Conservation (phyloP, 2,888 invertebrate species). For the Schrankia costaestrigalis region DNA sequence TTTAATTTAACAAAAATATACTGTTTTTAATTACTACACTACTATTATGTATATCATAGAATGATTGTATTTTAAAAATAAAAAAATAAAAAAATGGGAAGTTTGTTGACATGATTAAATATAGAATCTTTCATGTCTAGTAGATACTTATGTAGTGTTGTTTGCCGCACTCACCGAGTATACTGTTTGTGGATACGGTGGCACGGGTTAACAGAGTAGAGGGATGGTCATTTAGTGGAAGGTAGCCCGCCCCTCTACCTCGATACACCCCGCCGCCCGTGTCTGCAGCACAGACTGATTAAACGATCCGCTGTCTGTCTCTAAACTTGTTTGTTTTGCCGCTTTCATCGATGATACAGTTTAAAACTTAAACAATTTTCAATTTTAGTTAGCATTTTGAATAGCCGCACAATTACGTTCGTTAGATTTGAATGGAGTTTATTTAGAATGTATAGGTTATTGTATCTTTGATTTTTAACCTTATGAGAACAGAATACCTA, state of each 20-base stretch:
- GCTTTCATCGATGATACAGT: conserved; percentile 47
- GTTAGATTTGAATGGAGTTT: no score
- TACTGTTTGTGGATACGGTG: conserved; percentile 78
- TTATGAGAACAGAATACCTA: no score
- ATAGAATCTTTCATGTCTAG: conserved; percentile 32
- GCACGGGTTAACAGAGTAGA: conserved; percentile 72
- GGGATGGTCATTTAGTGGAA: conserved; percentile 78
- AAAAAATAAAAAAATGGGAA: no score
- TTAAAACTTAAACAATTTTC: conserved; percentile 13
- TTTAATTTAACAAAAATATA: no score
- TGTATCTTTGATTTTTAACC: no score
- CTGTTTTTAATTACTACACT: no score
- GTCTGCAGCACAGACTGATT: conserved; percentile 74
- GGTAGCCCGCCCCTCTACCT: conserved; percentile 48
- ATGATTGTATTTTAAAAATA: no score
- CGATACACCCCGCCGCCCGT: conserved; percentile 28
- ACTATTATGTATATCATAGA: no score
- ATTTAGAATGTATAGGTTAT: no score
- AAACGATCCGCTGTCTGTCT: conserved; percentile 71
- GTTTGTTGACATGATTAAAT: no score
- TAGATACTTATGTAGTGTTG: conserved; percentile 27
- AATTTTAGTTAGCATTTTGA: no score
- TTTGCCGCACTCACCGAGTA: conserved; percentile 67
- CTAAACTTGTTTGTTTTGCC: conserved; percentile 62
- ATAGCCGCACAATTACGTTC: no score